Evolutionary conservation across 2,797 vertebrate species (phyloP), one percentile per base, ranked within the genome.

Genomic region (Discoglossus pictus): DNA sequence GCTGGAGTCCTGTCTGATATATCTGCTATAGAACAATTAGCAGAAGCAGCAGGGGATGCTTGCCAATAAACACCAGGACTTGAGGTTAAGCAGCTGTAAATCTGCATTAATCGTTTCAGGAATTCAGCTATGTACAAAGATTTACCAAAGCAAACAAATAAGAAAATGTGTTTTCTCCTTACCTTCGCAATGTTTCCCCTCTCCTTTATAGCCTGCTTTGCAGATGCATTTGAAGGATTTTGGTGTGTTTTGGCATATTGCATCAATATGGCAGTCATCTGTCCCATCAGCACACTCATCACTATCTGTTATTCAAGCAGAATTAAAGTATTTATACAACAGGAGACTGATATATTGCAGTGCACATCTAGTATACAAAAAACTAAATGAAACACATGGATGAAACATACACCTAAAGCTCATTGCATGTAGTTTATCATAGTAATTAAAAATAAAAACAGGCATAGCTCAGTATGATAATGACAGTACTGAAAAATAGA

Each of bases 221-320:
- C 96, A 98, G 83, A 98, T 95, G 83, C 96, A 98, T 80, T 94
- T 96, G 88, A 91, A 98, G 72, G 96, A 94, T 77, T 91, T 93
- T 1, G 92, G 91, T 0, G 93, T 98, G 83, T 98, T 98, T 84
- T 98, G 96, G 79, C 96, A 98, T 72, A 98, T 91, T 3, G 96
- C 96, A 2, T 98, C 96, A 1, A 98, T 97, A 87, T 98, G 94
- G 78, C 96, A 98, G 83, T 97, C 93, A 1, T 98, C 96, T 0
- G 96, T 93, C 51, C 83, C 89, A 75, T 95, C 92, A 0, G 94
- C 89, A 0, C 96, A 98, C 82, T 98, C 96, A 0, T 98, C 96
- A 58, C 89, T 82, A 67, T 97, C 96, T 94, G 84, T 38, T 76
- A 74, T 6, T 24, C 75, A 18, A 79, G 44, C 27, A n/a, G n/a